phyloP scores from a whole-genome alignment of 2,888 invertebrate species.

The Barypeithes pellucidus region DNA sequence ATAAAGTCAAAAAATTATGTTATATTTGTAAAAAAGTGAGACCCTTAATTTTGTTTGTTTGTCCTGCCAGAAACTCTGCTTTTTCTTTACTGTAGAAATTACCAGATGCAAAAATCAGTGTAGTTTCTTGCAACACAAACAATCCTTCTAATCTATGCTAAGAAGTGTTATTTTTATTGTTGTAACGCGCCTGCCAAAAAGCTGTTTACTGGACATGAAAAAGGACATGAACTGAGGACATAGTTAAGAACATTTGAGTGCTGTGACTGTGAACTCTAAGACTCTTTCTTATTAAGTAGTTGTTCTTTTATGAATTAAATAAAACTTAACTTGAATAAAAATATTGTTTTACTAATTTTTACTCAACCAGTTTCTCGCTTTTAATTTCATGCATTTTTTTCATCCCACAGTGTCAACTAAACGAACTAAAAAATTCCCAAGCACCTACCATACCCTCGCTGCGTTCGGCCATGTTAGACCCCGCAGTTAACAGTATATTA shows the following conservation, averaged over 20 bases:
- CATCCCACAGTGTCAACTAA: conserved; percentile 86
- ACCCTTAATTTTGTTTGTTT: too few species aligned
- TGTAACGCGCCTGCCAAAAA: background rate
- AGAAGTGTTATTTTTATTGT: background rate
- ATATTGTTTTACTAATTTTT: conserved; percentile 5
- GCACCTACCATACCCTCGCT: conserved; percentile 84
- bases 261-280: conserved; percentile 7
- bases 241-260: conserved; percentile 59
- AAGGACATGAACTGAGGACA: conserved; percentile 39
- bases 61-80: too few species aligned
- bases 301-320: conserved; percentile 1
- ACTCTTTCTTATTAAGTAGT: background rate
- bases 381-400: conserved; percentile 24
- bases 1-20: background rate
- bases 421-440: conserved; percentile 92
- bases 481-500: conserved; percentile 95
- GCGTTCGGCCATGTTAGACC: conserved; percentile 91
- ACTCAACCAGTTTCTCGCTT: background rate
- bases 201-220: background rate
- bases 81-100: too few species aligned
- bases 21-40: background rate
- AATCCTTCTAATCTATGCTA: background rate
- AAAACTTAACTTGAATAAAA: background rate
- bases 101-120: too few species aligned
- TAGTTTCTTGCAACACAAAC: background rate